Evolutionary conservation across 2,113 vertebrate genomes (phyloP).

Genomic region (Bujurquina vittata): DNA sequence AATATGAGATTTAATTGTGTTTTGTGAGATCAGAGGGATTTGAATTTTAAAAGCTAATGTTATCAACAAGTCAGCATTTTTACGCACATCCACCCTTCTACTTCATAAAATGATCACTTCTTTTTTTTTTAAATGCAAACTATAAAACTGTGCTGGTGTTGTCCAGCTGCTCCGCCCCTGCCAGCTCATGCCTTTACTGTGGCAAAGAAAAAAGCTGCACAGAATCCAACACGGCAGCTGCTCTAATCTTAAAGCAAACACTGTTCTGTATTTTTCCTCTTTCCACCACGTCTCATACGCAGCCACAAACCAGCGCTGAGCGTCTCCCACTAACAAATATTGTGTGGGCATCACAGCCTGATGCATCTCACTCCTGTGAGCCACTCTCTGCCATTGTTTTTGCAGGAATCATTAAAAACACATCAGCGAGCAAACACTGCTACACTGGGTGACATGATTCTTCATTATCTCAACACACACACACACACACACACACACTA

Average conservation of each 20-base stretch:
- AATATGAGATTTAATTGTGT: not conserved
- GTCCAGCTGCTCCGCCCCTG: not conserved
- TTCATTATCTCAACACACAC: not conserved
- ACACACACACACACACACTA: not conserved
- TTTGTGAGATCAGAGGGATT: not conserved
- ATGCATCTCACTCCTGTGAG: not conserved
- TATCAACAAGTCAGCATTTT: not conserved
- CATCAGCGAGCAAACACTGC: not conserved
- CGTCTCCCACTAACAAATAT: not conserved
- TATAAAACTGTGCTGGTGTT: not conserved
- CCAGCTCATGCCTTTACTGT: not conserved
- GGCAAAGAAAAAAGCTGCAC: not conserved
- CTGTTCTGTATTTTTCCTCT: not conserved
- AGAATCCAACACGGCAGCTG: not conserved
- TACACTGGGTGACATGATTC: not conserved
- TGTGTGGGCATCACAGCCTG: not conserved
- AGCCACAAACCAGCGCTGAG: not conserved
- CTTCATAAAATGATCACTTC: not conserved
- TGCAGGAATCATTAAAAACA: conserved; percentile 8
- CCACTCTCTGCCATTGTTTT: not conserved
- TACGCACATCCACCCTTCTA: not conserved
- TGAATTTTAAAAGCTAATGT: not conserved
- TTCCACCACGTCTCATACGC: not conserved
- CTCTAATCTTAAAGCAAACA: not conserved
- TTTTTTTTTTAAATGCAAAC: not conserved